Conservation (phyloP, 2,113 vertebrate genomes). For the Heteronetta atricapilla region DNA sequence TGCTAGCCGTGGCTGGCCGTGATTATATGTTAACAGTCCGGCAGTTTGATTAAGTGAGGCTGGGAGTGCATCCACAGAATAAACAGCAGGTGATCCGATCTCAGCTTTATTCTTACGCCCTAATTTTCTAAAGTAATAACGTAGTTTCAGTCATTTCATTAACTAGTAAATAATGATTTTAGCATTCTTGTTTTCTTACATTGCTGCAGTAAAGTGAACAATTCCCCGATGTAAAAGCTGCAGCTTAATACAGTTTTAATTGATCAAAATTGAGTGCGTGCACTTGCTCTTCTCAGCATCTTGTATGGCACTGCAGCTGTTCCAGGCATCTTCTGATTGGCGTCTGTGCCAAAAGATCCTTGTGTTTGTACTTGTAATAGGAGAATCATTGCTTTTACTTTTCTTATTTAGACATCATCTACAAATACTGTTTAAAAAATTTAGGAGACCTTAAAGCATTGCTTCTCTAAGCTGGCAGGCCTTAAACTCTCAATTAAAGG, state of each 20-base stretch:
- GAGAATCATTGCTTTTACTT: slow-evolving; percentile 61
- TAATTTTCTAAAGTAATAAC: slow-evolving; percentile 23
- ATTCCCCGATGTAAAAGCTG: slow-evolving; percentile 51
- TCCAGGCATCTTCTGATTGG: slow-evolving; percentile 29
- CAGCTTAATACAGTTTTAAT: slow-evolving; percentile 59
- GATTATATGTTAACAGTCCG: not conserved
- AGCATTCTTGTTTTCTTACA: slow-evolving; percentile 34
- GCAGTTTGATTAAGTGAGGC: not conserved
- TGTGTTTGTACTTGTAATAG: slow-evolving; percentile 52
- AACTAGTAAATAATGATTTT: slow-evolving; percentile 51
- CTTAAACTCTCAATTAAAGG: not conserved
- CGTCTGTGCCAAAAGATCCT: slow-evolving; percentile 52
- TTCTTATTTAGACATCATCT: slow-evolving; percentile 19
- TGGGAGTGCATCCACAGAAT: not conserved
- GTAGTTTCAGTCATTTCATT: slow-evolving; percentile 5
- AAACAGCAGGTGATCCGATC: not conserved
- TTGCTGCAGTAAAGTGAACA: slow-evolving; percentile 27
- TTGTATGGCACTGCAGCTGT: slow-evolving; percentile 63
- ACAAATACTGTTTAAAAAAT: slow-evolving; percentile 54
- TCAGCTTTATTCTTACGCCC: not conserved
- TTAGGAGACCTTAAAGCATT: slow-evolving; percentile 9
- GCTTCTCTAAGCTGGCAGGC: not conserved
- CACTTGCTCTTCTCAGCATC: slow-evolving; percentile 60
- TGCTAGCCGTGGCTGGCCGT: not conserved
- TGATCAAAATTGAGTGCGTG: slow-evolving; percentile 59